phyloP scores from a whole-genome alignment of 2,797 vertebrate species.

The Sarcophilus harrisii region DNA sequence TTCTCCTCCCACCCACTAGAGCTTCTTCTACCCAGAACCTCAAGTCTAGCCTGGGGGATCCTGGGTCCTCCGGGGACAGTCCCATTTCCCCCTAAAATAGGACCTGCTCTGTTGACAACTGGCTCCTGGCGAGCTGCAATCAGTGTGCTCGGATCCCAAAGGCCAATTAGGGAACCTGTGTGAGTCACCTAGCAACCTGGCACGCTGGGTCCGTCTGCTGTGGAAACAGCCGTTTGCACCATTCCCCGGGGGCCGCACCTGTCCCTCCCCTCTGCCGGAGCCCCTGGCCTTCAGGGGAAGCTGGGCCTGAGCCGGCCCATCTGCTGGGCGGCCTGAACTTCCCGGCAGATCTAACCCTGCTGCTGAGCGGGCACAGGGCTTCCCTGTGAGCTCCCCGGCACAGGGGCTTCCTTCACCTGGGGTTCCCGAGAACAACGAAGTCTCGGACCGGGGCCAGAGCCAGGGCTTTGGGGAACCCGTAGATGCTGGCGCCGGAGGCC shows the following conservation, averaged over 20 bases:
- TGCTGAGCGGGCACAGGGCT: too few species aligned
- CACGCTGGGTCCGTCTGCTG: not conserved
- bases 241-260: not conserved
- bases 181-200: not conserved
- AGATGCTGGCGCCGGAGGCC: not conserved
- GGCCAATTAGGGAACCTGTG: not conserved
- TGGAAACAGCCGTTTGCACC: not conserved
- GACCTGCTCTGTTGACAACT: not conserved
- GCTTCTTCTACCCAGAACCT: not conserved
- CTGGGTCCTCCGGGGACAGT: not conserved
- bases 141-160: not conserved
- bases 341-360: too few species aligned
- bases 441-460: too few species aligned
- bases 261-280: not conserved
- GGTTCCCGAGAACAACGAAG: too few species aligned
- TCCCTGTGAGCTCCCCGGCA: not conserved
- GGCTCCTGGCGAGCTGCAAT: not conserved
- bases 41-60: not conserved
- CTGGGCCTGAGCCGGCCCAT: not conserved
- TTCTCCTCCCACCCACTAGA: not conserved
- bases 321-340: not conserved
- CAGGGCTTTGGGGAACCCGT: not conserved
- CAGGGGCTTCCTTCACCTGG: not conserved
- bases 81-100: too few species aligned
- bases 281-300: not conserved